phyloP scores from a whole-genome alignment of 1,140 invertebrate genomes.

The Homarus americanus region DNA sequence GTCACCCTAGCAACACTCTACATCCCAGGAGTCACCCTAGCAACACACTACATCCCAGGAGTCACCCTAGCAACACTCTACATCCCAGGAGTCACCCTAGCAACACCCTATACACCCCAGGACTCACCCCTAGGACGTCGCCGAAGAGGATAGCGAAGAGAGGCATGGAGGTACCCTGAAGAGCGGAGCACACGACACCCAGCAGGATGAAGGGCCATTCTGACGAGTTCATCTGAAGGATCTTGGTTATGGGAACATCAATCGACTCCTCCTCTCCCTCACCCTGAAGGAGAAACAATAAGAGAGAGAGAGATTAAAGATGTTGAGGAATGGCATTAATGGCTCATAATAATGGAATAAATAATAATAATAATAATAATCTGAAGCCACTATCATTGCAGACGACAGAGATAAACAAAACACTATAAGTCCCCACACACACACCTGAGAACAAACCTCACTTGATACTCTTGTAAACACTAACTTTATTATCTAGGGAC shows the following conservation, averaged over 20 bases:
- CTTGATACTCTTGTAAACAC: too few species aligned
- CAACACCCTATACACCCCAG: not conserved
- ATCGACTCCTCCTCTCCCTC: not conserved
- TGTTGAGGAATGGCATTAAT: not conserved
- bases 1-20: too few species aligned
- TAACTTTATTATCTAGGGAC: too few species aligned
- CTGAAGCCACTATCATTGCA: too few species aligned
- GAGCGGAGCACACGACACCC: constrained; percentile 84
- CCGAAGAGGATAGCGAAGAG: constrained; percentile 91
- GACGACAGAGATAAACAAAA: too few species aligned
- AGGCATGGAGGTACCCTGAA: constrained; percentile 87
- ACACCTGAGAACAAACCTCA: too few species aligned
- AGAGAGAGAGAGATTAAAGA: not conserved
- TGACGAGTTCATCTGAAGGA: constrained; percentile 76
- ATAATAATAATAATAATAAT: not conserved
- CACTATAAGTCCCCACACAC: too few species aligned
- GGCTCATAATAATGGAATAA: not conserved
- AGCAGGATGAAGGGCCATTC: constrained; percentile 87
- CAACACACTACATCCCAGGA: too few species aligned
- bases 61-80: too few species aligned
- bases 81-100: not conserved
- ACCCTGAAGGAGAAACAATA: constrained; percentile 51
- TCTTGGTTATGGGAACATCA: constrained; percentile 1
- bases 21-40: too few species aligned
- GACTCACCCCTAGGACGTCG: constrained; percentile 86